Conservation (phyloP, 2,888 invertebrate species). For the Pseudanteris insignis region DNA sequence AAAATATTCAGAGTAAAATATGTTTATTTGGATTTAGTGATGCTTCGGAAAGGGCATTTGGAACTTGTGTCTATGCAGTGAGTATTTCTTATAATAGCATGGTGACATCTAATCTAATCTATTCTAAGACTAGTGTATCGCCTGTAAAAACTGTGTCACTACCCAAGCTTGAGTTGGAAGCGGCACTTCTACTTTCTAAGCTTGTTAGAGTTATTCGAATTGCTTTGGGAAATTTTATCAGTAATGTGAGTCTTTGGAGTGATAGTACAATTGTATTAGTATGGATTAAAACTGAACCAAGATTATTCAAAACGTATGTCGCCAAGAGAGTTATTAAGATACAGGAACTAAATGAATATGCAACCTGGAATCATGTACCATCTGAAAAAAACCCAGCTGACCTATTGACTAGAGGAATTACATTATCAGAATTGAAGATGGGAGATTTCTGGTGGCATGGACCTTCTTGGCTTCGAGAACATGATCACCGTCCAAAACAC, state of each 20-base stretch:
- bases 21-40: slow-evolving; percentile 43
- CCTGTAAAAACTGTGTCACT: neutral
- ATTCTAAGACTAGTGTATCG: slow-evolving; percentile 1
- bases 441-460: slow-evolving; percentile 35
- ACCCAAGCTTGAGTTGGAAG: neutral
- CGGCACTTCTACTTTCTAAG: neutral
- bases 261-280: neutral
- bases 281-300: slow-evolving; percentile 11
- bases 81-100: too few relatives aligned
- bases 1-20: slow-evolving; percentile 2
- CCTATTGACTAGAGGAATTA: slow-evolving; percentile 28
- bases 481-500: too few relatives aligned
- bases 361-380: slow-evolving; percentile 29
- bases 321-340: slow-evolving; percentile 35
- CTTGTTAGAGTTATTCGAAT: neutral
- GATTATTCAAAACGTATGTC: slow-evolving; percentile 27
- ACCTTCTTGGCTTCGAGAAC: slow-evolving; percentile 25
- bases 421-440: neutral
- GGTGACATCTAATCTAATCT: neutral
- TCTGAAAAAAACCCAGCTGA: slow-evolving; percentile 43
- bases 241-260: neutral
- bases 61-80: slow-evolving; percentile 47
- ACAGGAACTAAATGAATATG: slow-evolving; percentile 10
- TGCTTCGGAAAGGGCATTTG: slow-evolving; percentile 36
- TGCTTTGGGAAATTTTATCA: neutral